Evolutionary conservation across 2,888 invertebrate genomes (phyloP).

Genomic region (Eilema sororculum): DNA sequence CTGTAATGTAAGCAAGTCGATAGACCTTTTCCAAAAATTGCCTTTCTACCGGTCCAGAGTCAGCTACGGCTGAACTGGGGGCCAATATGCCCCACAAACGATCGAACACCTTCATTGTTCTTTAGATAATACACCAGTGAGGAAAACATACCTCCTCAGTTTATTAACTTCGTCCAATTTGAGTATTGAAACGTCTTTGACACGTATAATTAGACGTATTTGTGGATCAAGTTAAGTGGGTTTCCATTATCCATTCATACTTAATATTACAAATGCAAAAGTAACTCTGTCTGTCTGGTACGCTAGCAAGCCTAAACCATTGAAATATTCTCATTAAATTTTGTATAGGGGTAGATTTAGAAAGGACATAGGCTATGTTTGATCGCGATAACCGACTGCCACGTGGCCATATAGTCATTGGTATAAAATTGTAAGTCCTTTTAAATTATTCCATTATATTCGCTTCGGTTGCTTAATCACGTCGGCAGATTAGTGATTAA

Average conservation of each 20-base stretch:
- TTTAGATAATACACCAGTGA: constrained; percentile 20
- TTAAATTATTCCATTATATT: too few relatives aligned
- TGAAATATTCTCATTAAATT: too few relatives aligned
- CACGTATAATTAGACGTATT: constrained; percentile 18
- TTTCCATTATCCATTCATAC: constrained; percentile 41
- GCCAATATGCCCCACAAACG: constrained; percentile 65
- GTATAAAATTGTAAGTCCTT: too few relatives aligned
- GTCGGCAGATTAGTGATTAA: too few relatives aligned
- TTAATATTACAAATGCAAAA: neutral
- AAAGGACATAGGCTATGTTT: too few relatives aligned
- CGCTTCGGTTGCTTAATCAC: too few relatives aligned
- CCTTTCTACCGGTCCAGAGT: constrained; percentile 65
- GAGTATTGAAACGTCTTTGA: constrained; percentile 22
- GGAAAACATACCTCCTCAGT: neutral
- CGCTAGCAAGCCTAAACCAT: too few relatives aligned
- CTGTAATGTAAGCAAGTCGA: constrained; percentile 69
- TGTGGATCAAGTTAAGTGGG: constrained; percentile 24
- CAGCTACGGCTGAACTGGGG: constrained; percentile 64
- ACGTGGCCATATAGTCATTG: too few relatives aligned
- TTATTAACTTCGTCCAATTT: constrained; percentile 18
- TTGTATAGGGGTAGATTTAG: too few relatives aligned
- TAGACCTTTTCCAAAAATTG: constrained; percentile 74
- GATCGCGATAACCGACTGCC: too few relatives aligned
- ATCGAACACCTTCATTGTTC: constrained; percentile 56
- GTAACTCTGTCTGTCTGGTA: too few relatives aligned